Evolutionary conservation across 2,888 invertebrate species (phyloP).

Genomic region (Drosophila hawaiiensis): DNA sequence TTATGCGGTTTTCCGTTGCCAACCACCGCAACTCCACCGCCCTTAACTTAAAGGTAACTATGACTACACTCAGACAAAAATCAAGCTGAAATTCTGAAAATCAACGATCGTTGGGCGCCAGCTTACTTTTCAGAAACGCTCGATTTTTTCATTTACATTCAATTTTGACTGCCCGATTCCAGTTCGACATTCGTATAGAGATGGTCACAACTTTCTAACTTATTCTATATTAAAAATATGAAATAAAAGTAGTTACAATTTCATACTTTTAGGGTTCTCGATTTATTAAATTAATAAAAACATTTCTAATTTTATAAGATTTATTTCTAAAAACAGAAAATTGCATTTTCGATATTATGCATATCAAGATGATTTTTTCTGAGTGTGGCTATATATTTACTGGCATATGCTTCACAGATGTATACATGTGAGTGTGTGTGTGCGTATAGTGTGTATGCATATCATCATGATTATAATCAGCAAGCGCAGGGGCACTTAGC

Average conservation of each 20-base stretch:
- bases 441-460: slow-evolving; percentile 47
- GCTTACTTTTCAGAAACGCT: not conserved
- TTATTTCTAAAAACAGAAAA: not conserved
- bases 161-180: not conserved
- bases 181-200: too few relatives aligned
- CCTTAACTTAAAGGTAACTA: slow-evolving; percentile 29
- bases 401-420: not conserved
- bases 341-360: not conserved
- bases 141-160: not conserved
- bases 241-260: not conserved
- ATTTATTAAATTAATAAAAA: not conserved
- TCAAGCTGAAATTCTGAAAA: too few relatives aligned
- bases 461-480: slow-evolving; percentile 78
- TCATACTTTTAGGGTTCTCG: not conserved
- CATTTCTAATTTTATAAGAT: not conserved
- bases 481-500: slow-evolving; percentile 72
- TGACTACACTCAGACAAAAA: slow-evolving; percentile 8
- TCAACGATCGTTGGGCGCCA: not conserved
- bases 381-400: slow-evolving; percentile 4
- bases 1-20: slow-evolving; percentile 61
- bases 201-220: not conserved
- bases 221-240: not conserved
- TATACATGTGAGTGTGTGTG: slow-evolving; percentile 5
- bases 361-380: not conserved
- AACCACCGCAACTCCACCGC: slow-evolving; percentile 2